These are phyloP conservation scores for Parthenolecanium corni DNA, from an alignment of 2,888 invertebrate species.

Conservation along the genomic window DNA sequence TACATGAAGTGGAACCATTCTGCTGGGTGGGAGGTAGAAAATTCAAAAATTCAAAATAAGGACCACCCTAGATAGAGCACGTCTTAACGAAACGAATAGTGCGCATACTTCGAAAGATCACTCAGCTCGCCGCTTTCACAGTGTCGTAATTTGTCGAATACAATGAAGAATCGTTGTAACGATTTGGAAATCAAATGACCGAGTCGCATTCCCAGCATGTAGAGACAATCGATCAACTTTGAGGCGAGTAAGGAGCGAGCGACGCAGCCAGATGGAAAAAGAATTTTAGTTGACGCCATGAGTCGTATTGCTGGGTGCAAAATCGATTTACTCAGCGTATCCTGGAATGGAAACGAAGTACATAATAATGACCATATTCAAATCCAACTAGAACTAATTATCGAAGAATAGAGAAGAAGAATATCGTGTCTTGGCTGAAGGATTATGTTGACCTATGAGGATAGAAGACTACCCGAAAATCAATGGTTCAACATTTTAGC, in stretches of 20 bases:
- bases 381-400: background rate
- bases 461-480: no score
- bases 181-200: slow-evolving; percentile 57
- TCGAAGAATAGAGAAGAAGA: background rate
- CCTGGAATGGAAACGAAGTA: slow-evolving; percentile 50
- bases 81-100: background rate
- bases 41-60: no score
- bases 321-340: slow-evolving; percentile 70
- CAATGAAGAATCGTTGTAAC: slow-evolving; percentile 61
- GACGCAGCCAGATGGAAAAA: slow-evolving; percentile 67
- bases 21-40: no score
- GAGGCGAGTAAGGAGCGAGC: slow-evolving; percentile 65
- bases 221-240: slow-evolving; percentile 70
- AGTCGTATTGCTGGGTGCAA: slow-evolving; percentile 71
- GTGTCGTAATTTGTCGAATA: slow-evolving; percentile 63
- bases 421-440: no score
- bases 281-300: slow-evolving; percentile 62
- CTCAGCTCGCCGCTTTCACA: slow-evolving; percentile 6
- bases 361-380: background rate
- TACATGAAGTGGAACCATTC: no score
- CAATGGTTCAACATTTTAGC: no score
- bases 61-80: no score
- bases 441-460: no score
- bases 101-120: background rate
- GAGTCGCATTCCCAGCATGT: slow-evolving; percentile 60